Percentiles rank a stretch among this genome's conserved stretches.
These are phyloP conservation scores for Cataglyphis altisquamis DNA, from an alignment of 2,888 invertebrate species.

Conservation along the genomic window DNA sequence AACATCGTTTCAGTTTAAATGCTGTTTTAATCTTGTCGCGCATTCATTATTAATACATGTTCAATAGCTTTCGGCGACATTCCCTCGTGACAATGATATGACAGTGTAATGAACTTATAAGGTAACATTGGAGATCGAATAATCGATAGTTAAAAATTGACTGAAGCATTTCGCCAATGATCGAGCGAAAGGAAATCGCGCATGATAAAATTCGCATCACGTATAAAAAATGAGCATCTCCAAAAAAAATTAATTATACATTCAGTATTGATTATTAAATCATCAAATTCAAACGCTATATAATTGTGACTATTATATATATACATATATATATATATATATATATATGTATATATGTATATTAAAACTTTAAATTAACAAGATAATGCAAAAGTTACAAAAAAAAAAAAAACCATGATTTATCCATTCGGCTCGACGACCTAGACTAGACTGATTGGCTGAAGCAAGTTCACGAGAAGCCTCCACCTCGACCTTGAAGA, in stretches of 20 bases:
- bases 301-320: no score
- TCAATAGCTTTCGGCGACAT: conserved; percentile 28
- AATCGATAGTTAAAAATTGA: conserved; percentile 35
- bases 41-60: conserved; percentile 44
- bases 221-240: background rate
- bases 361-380: background rate
- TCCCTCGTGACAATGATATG: conserved; percentile 38
- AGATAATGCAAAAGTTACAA: background rate
- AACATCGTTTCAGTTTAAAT: background rate
- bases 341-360: no score
- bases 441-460: conserved; percentile 69
- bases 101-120: conserved; percentile 42
- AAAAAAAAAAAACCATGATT: conserved; percentile 20
- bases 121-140: conserved; percentile 51
- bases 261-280: background rate
- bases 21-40: background rate
- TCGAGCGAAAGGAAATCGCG: background rate
- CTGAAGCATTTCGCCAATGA: conserved; percentile 48
- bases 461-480: conserved; percentile 72
- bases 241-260: background rate
- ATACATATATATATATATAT: no score
- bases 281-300: background rate
- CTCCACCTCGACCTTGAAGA: conserved; percentile 83
- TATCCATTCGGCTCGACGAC: conserved; percentile 69
- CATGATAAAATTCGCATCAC: background rate